Conservation (phyloP, 2,888 invertebrate species). For the Drosophila koepferae region DNA sequence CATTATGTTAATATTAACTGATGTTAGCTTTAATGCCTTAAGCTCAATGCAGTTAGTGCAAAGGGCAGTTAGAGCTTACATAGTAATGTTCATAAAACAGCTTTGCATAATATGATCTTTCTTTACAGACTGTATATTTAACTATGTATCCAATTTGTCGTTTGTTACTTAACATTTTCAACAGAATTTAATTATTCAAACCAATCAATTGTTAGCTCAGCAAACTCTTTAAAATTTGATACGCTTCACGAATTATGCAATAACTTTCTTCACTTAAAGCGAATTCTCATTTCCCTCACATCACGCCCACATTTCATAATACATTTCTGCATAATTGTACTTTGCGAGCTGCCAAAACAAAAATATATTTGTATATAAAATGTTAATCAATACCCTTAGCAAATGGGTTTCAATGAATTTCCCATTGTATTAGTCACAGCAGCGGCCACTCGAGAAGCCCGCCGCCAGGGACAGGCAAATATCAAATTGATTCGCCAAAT, state of each 20-base stretch:
- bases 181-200: background rate
- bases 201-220: background rate
- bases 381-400: constrained; percentile 5
- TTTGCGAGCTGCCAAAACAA: constrained; percentile 1
- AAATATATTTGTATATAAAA: too few relatives aligned
- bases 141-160: too few relatives aligned
- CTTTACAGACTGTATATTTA: too few relatives aligned
- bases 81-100: background rate
- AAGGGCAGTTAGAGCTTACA: background rate
- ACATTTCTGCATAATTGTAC: background rate
- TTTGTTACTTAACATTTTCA: background rate
- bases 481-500: constrained; percentile 60
- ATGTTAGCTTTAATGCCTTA: too few relatives aligned
- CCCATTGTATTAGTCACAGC: constrained; percentile 44
- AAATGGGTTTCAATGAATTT: constrained; percentile 28
- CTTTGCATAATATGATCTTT: too few relatives aligned
- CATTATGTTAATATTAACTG: background rate
- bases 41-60: too few relatives aligned
- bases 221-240: background rate
- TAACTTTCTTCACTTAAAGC: background rate
- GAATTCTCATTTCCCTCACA: background rate
- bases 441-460: background rate
- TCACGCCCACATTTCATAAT: constrained; percentile 8
- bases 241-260: background rate
- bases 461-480: constrained; percentile 20